Evolutionary conservation across 2,888 invertebrate genomes (phyloP).

Genomic region (Listrodromus nycthemerus): DNA sequence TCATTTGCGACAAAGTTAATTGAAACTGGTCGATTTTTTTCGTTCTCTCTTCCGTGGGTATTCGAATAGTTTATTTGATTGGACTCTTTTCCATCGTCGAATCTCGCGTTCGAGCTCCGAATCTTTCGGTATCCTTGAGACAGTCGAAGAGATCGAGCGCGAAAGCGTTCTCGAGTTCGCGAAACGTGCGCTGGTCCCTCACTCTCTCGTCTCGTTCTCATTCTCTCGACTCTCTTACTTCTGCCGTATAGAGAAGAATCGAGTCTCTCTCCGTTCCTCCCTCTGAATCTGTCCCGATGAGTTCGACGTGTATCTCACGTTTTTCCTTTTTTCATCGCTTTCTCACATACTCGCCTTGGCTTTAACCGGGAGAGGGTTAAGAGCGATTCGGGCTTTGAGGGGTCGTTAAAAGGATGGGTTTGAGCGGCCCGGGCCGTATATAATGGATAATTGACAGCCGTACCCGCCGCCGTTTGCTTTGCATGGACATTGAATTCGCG

Average conservation of each 20-base stretch:
- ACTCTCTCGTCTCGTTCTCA: constrained; percentile 57
- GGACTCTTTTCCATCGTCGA: constrained; percentile 10
- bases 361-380: constrained; percentile 62
- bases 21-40: background rate
- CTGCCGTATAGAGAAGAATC: constrained; percentile 14
- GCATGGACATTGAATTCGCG: constrained; percentile 84
- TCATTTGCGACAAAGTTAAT: constrained; percentile 7
- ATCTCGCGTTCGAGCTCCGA: constrained; percentile 40
- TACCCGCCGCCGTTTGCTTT: constrained; percentile 82
- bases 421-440: constrained; percentile 83
- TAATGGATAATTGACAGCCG: constrained; percentile 85
- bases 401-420: constrained; percentile 83
- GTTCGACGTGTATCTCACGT: constrained; percentile 46
- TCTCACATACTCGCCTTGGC: constrained; percentile 56
- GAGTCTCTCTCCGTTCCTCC: constrained; percentile 23
- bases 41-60: constrained; percentile 3
- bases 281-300: constrained; percentile 17
- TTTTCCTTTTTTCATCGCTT: constrained; percentile 48
- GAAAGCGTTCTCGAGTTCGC: constrained; percentile 3
- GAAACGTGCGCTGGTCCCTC: constrained; percentile 27
- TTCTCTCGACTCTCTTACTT: constrained; percentile 41
- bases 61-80: constrained; percentile 24
- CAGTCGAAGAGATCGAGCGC: constrained; percentile 1
- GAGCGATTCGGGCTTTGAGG: constrained; percentile 78
- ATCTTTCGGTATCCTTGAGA: constrained; percentile 32